phyloP scores from a whole-genome alignment of 2,888 invertebrate species.

The Zaprionus lineosus region DNA sequence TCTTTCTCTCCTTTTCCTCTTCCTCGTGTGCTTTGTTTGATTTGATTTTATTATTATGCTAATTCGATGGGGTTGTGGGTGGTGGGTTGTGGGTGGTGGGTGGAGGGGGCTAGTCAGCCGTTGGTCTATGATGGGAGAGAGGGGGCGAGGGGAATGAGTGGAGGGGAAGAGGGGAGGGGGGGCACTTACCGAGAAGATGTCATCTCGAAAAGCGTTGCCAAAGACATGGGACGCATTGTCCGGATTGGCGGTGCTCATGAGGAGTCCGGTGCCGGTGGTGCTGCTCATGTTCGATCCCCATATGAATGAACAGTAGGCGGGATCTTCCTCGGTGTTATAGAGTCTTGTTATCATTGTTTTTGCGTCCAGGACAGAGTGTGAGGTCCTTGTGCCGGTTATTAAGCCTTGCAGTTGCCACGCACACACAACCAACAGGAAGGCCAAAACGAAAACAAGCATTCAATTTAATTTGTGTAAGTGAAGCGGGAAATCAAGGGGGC shows the following conservation, averaged over 20 bases:
- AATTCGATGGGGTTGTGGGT: slow-evolving; percentile 28
- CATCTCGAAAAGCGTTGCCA: slow-evolving; percentile 63
- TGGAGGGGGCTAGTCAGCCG: too few species aligned
- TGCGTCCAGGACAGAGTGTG: slow-evolving; percentile 17
- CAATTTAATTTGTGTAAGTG: slow-evolving; percentile 64
- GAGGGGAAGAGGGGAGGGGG: too few species aligned
- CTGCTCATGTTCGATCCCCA: slow-evolving; percentile 81
- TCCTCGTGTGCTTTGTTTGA: slow-evolving; percentile 13
- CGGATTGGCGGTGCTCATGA: slow-evolving; percentile 9
- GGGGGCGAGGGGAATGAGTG: too few species aligned
- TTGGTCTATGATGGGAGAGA: too few species aligned
- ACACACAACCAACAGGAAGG: too few species aligned
- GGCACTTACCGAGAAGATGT: slow-evolving; percentile 68
- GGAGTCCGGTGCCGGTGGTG: slow-evolving; percentile 34
- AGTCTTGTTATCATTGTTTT: slow-evolving; percentile 81
- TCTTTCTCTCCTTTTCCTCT: too few species aligned
- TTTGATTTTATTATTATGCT: slow-evolving; percentile 45
- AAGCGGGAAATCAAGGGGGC: slow-evolving; percentile 17
- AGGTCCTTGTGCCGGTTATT: slow-evolving; percentile 6
- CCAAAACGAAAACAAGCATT: too few species aligned
- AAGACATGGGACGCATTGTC: slow-evolving; percentile 27
- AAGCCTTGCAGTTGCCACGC: slow-evolving; percentile 39
- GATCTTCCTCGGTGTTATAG: slow-evolving; percentile 81
- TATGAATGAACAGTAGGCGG: slow-evolving; percentile 81
- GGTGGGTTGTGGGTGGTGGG: too few species aligned